These are phyloP conservation scores for Clinocottus analis DNA, from an alignment of 2,113 vertebrate genomes.

Conservation along the genomic window DNA sequence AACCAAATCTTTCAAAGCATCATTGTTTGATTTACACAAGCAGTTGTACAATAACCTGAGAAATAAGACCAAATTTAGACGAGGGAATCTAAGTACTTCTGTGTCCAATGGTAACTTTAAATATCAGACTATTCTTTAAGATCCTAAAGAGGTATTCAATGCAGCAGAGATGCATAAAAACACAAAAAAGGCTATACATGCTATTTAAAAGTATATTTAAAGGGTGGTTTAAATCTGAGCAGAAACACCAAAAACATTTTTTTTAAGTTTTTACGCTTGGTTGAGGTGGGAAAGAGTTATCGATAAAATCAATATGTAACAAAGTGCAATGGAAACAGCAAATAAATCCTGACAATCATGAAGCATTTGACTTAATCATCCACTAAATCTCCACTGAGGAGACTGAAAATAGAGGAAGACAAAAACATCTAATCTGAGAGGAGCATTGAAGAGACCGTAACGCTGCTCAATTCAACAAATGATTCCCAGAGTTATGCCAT, in stretches of 20 bases:
- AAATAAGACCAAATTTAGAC: not conserved
- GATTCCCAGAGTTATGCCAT: not conserved
- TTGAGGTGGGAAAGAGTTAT: not conserved
- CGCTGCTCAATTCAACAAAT: not conserved
- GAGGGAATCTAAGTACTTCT: not conserved
- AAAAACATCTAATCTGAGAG: not conserved
- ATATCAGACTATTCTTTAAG: not conserved
- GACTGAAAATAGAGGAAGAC: not conserved
- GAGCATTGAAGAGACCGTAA: not conserved
- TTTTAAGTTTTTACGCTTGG: not conserved
- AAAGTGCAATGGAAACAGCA: not conserved
- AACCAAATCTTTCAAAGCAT: not conserved
- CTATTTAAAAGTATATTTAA: not conserved
- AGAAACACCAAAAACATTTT: not conserved
- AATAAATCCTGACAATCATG: not conserved
- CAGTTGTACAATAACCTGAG: not conserved
- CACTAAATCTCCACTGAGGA: not conserved
- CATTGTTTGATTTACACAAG: not conserved
- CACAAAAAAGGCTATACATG: not conserved
- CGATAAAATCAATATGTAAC: not conserved
- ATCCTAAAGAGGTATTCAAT: not conserved
- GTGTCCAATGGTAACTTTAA: not conserved
- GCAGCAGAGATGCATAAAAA: not conserved
- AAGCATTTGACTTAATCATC: slow-evolving; percentile 1
- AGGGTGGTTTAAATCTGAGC: not conserved